These are phyloP conservation scores for Paramormyrops hopkinsi DNA, from an alignment of 2,797 vertebrate genomes.

Conservation along the genomic window DNA sequence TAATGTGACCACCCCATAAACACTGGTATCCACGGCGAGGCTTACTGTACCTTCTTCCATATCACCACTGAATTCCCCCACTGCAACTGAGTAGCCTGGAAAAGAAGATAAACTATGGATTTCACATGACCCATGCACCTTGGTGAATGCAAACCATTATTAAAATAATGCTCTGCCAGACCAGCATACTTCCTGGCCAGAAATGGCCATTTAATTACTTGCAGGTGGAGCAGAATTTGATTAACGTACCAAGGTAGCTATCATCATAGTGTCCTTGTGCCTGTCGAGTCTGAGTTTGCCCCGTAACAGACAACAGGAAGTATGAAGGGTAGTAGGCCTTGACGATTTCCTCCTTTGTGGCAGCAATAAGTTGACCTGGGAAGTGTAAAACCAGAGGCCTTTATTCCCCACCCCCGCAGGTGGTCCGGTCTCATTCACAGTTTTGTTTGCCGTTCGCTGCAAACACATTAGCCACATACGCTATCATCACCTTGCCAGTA, in stretches of 20 bases:
- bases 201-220: neutral
- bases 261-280: slow-evolving; percentile 65
- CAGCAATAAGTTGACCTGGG: slow-evolving; percentile 81
- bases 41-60: slow-evolving; percentile 75
- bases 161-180: neutral
- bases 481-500: slow-evolving; percentile 79
- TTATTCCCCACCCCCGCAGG: neutral
- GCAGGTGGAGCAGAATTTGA: neutral
- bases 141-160: neutral
- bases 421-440: neutral
- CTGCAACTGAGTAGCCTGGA: slow-evolving; percentile 84
- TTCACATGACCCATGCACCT: neutral
- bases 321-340: slow-evolving; percentile 71
- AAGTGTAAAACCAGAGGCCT: slow-evolving; percentile 17
- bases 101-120: neutral
- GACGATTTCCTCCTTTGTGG: slow-evolving; percentile 74
- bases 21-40: neutral
- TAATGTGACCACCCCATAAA: neutral
- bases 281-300: slow-evolving; percentile 76
- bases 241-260: slow-evolving; percentile 73
- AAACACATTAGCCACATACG: neutral
- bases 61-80: slow-evolving; percentile 85
- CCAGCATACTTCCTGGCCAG: neutral
- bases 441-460: neutral
- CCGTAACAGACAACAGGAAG: slow-evolving; percentile 71